Conservation (phyloP, 2,888 invertebrate species). For the Idaea aversata region DNA sequence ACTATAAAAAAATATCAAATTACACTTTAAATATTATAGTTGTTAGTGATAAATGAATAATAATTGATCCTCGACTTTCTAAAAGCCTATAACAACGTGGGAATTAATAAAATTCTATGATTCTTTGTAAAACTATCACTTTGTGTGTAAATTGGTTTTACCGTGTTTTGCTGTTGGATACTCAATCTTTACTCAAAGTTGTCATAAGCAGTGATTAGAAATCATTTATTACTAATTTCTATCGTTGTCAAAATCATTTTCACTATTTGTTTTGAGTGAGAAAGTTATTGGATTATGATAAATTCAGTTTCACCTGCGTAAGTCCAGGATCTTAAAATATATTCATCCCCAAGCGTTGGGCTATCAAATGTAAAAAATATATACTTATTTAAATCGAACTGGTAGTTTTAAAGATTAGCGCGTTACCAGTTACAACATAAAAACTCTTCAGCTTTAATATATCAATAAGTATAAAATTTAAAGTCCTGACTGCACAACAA, state of each 20-base stretch:
- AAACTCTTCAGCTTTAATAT: too few relatives aligned
- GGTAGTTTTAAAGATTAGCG: too few relatives aligned
- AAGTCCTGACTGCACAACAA: too few relatives aligned
- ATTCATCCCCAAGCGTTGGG: too few relatives aligned
- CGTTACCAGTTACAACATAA: too few relatives aligned
- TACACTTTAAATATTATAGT: background rate
- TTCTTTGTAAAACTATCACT: background rate
- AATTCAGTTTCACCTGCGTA: background rate
- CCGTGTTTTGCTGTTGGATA: background rate
- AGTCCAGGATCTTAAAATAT: too few relatives aligned
- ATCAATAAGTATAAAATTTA: too few relatives aligned
- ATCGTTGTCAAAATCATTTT: background rate
- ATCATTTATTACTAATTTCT: background rate
- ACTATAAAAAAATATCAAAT: background rate
- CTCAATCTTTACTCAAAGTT: background rate
- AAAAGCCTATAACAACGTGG: background rate
- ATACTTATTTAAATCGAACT: too few relatives aligned
- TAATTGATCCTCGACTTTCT: background rate
- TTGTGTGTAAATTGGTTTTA: background rate
- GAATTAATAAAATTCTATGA: background rate
- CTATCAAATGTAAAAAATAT: too few relatives aligned
- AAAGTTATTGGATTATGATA: background rate
- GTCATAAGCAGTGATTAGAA: background rate
- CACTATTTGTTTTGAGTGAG: background rate
- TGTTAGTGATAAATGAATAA: background rate